phyloP scores from a whole-genome alignment of 2,113 vertebrate genomes.

The Myrmecobius fasciatus region DNA sequence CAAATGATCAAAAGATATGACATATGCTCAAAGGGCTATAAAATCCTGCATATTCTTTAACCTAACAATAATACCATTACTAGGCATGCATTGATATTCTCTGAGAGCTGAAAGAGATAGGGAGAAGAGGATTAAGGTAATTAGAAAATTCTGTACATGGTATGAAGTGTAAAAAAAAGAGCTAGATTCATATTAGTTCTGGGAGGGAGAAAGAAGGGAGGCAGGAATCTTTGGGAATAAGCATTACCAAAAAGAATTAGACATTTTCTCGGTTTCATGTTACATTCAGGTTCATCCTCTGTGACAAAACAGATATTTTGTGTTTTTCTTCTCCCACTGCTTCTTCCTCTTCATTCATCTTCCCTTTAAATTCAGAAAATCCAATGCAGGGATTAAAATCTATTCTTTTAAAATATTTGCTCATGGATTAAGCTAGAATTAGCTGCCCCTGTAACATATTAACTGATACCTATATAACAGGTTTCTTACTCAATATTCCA shows the following conservation, averaged over 20 bases:
- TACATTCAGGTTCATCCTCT: not conserved
- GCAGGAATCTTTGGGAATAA: not conserved
- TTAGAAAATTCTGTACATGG: not conserved
- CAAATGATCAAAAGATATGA: too few relatives aligned
- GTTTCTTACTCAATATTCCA: constrained; percentile 22
- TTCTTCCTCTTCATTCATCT: not conserved
- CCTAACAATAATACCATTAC: too few relatives aligned
- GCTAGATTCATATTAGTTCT: not conserved
- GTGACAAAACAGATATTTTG: not conserved
- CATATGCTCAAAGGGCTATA: too few relatives aligned
- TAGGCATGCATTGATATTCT: not conserved
- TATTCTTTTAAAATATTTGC: not conserved
- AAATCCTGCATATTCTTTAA: too few relatives aligned
- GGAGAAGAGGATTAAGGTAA: not conserved
- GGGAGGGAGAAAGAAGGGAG: not conserved
- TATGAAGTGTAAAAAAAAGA: not conserved
- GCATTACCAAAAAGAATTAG: not conserved
- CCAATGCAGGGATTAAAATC: not conserved
- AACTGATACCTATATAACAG: not conserved
- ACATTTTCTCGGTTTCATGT: not conserved
- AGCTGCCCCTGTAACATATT: not conserved
- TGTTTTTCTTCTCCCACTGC: not conserved
- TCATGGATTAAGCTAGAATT: not conserved
- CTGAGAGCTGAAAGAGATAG: not conserved
- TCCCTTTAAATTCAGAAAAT: not conserved